phyloP scores from a whole-genome alignment of 1,140 invertebrate genomes.

The Pogonognathellus flavescens region DNA sequence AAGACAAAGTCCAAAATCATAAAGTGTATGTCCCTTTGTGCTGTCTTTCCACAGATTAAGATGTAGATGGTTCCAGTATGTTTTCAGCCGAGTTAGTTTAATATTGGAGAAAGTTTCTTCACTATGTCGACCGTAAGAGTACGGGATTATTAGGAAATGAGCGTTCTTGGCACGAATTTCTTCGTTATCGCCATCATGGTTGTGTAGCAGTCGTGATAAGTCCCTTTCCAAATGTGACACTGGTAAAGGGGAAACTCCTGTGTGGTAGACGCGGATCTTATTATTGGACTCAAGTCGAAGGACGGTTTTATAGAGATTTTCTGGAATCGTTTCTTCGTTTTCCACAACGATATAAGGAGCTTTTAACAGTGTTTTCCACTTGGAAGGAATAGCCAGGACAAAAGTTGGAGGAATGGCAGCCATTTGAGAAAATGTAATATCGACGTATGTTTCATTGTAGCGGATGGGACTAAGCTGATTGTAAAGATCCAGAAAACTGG shows the following conservation, averaged over 20 bases:
- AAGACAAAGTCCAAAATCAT: conserved; percentile 52
- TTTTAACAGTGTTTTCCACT: conserved; percentile 64
- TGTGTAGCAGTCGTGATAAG: conserved; percentile 48
- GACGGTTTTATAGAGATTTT: conserved; percentile 65
- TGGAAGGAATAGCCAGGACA: conserved; percentile 62
- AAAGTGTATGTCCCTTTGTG: not conserved
- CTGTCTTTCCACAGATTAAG: conserved; percentile 50
- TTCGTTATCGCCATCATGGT: not conserved
- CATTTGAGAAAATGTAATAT: conserved; percentile 66
- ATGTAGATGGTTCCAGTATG: conserved; percentile 65
- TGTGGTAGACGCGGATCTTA: conserved; percentile 65
- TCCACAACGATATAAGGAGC: conserved; percentile 51
- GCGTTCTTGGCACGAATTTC: conserved; percentile 6
- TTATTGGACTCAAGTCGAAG: conserved; percentile 61
- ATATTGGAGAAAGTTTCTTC: conserved; percentile 52
- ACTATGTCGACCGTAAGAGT: conserved; percentile 49
- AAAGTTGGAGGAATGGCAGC: conserved; percentile 65
- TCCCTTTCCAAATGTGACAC: conserved; percentile 63
- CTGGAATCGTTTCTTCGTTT: conserved; percentile 51
- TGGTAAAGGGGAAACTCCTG: conserved; percentile 60
- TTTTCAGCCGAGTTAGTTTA: conserved; percentile 61
- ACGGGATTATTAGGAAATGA: conserved; percentile 63
- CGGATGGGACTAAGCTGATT: conserved; percentile 61
- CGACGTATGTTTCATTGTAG: conserved; percentile 65
- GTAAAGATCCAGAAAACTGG: conserved; percentile 63